Evolutionary conservation across 2,888 invertebrate genomes (phyloP), one percentile per base, ranked within the genome.

Genomic region (Drosophila stalkeri): DNA sequence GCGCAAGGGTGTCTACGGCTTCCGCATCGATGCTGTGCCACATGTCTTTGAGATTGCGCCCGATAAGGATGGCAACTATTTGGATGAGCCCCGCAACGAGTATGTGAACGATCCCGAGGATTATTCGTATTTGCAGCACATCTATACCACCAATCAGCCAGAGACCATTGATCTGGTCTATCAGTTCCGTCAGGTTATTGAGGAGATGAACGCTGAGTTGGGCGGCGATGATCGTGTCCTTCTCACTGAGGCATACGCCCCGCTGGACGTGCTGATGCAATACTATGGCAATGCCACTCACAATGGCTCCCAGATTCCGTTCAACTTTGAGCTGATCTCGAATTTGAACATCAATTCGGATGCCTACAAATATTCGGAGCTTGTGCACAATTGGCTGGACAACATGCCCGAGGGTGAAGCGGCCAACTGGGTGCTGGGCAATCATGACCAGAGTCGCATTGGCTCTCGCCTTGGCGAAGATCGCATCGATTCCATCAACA

Each of bases 1-100:
- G 44, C 94, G 95, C 43, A 95, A 95, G 83, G 98, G 98, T 2
- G 95, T 97, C 1, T 96, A 96, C 79, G 97, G 97, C 0, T 96
- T 97, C 91, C 94, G 97, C 57, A 93, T 97, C 0, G 96, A 96
- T 82, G 95, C 95, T 0, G 93, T 95, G 3, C 95, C 95, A 0
- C 89, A 91, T 66, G 69, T 90, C 1, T 92, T 85, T 35, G 93
- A 93, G 65, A 61, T 91, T 3, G 75, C 70, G 2, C 65, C 88
- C 11, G 91, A 92, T 61, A 68, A 64, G 1, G 73, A 90, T 39
- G 92, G 92, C 23, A 83, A 90, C 59, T 93, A 81, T 74, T 85
- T 88, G 0, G 94, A 95, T 79, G 96, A 96, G 78, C 95, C 95
- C 0, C 72, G 91, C 5, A 93, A 94, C 23, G 86, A 93, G 93